Conservation (phyloP, 2,797 vertebrate species). For the Ceryle rudis region DNA sequence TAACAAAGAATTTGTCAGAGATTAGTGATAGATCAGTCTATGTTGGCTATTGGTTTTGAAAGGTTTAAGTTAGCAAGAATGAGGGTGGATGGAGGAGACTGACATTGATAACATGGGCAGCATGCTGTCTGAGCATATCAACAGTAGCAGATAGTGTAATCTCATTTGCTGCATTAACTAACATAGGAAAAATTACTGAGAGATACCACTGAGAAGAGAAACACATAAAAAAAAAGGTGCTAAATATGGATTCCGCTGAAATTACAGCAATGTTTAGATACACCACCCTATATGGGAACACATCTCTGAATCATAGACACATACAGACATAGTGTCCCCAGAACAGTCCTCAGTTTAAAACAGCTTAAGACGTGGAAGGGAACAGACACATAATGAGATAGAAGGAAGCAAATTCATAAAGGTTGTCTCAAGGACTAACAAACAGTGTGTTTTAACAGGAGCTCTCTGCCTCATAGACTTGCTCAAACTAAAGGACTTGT, state of each 20-base stretch:
- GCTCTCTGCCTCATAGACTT: neutral
- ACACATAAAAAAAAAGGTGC: neutral
- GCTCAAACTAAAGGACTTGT: neutral
- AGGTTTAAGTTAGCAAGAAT: slow-evolving; percentile 23
- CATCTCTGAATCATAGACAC: neutral
- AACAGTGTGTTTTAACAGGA: neutral
- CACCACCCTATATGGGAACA: neutral
- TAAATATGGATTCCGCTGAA: neutral
- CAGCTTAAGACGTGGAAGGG: neutral
- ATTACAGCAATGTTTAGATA: neutral
- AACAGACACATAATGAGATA: neutral
- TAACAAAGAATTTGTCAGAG: slow-evolving; percentile 59
- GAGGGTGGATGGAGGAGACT: neutral
- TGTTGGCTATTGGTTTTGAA: slow-evolving; percentile 32
- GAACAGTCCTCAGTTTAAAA: neutral
- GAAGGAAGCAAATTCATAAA: neutral
- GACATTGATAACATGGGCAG: neutral
- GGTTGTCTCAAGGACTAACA: neutral
- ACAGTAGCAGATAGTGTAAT: slow-evolving; percentile 12
- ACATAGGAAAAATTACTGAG: neutral
- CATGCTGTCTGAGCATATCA: neutral
- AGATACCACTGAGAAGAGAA: neutral
- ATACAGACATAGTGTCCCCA: neutral
- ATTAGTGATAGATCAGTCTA: slow-evolving; percentile 39
- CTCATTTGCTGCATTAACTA: slow-evolving; percentile 38